Conservation (phyloP, 2,113 vertebrate species). For the Tupaia tana region DNA sequence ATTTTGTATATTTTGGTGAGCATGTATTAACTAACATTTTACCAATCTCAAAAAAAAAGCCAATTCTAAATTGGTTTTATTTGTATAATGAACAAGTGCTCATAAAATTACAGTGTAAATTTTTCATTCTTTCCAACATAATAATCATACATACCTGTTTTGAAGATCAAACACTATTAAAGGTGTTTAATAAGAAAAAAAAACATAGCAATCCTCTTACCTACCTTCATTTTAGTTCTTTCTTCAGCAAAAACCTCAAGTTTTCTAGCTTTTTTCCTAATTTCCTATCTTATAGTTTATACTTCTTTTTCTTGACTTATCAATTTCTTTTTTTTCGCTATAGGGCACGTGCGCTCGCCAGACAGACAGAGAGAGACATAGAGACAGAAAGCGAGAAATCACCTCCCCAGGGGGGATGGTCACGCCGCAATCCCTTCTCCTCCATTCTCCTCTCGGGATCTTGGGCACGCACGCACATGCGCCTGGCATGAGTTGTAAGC, state of each 20-base stretch:
- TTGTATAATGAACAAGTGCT: slow-evolving; percentile 20
- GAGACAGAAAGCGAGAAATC: no score
- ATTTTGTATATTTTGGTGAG: not conserved
- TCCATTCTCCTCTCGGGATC: no score
- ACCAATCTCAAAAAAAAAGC: slow-evolving; percentile 7
- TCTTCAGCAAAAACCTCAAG: not conserved
- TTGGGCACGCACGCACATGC: no score
- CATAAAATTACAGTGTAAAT: slow-evolving; percentile 32
- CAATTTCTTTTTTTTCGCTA: no score
- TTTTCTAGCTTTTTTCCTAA: slow-evolving; percentile 15
- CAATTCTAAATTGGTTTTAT: slow-evolving; percentile 8
- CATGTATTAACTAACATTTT: not conserved
- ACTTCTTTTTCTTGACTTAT: slow-evolving; percentile 6
- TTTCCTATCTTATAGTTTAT: not conserved
- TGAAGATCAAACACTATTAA: not conserved
- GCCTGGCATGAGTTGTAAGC: no score
- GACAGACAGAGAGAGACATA: no score
- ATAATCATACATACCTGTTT: not conserved
- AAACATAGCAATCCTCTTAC: not conserved
- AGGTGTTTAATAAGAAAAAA: not conserved
- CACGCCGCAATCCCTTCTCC: no score
- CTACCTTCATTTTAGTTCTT: not conserved
- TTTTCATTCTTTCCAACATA: slow-evolving; percentile 26
- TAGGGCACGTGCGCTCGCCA: no score
- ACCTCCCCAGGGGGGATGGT: no score